phyloP scores from a whole-genome alignment of 2,113 vertebrate species.

The Oncorhynchus tshawytscha region DNA sequence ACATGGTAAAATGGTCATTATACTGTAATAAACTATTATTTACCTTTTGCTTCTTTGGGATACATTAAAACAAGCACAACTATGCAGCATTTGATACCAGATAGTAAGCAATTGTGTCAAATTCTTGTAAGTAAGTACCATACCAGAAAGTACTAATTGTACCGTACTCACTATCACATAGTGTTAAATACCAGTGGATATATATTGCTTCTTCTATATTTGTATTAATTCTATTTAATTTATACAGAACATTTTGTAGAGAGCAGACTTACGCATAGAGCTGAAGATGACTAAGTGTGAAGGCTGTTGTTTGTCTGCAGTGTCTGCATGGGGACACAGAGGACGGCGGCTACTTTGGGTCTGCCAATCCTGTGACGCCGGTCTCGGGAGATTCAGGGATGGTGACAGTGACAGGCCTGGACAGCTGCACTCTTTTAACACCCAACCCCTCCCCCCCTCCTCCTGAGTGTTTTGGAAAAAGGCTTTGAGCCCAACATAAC shows the following conservation, averaged over 20 bases:
- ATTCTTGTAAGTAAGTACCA: too few species aligned
- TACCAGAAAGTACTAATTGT: too few species aligned
- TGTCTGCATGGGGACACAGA: neutral
- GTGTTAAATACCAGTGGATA: too few species aligned
- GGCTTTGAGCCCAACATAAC: neutral
- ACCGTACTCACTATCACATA: too few species aligned
- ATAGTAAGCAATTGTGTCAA: too few species aligned
- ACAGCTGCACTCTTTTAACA: conserved; percentile 1
- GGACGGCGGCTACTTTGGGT: neutral
- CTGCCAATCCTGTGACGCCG: neutral
- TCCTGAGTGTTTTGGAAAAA: conserved; percentile 5
- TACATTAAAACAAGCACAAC: too few species aligned
- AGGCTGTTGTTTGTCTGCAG: neutral
- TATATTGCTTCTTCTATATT: neutral
- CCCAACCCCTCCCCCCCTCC: too few species aligned
- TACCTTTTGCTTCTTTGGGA: too few species aligned
- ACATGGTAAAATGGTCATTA: too few species aligned
- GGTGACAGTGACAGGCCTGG: neutral
- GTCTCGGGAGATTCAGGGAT: too few species aligned
- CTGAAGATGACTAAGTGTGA: neutral
- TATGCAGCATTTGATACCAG: too few species aligned
- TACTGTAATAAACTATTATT: too few species aligned
- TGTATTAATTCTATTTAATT: neutral
- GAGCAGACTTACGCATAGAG: neutral
- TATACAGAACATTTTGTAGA: neutral